Conservation (phyloP, 2,113 vertebrate species). For the Ciconia boyciana region DNA sequence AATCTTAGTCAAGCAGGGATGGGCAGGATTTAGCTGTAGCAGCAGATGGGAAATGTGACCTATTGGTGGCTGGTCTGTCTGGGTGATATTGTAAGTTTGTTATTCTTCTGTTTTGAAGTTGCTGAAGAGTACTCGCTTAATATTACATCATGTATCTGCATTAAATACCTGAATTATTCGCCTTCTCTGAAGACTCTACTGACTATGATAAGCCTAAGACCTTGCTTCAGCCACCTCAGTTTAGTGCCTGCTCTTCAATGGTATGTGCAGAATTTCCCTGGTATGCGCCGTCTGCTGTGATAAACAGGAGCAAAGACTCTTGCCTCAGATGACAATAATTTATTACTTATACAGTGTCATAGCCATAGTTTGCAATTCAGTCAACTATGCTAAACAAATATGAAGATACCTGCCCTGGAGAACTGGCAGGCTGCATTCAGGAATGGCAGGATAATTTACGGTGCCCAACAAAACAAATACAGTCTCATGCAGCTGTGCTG, state of each 20-base stretch:
- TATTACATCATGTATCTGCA: too few species aligned
- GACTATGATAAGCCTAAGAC: neutral
- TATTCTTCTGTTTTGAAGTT: too few species aligned
- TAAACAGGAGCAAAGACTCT: neutral
- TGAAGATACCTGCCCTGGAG: neutral
- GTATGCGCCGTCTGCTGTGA: neutral
- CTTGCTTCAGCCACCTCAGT: neutral
- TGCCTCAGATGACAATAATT: neutral
- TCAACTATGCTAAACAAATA: neutral
- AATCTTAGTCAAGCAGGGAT: neutral
- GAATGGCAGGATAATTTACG: neutral
- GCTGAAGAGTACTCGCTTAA: neutral
- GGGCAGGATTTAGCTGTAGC: neutral
- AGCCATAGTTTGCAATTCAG: neutral
- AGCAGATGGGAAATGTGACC: neutral
- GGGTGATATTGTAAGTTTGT: neutral
- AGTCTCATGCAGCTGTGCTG: neutral
- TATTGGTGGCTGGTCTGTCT: neutral
- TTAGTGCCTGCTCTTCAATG: neutral
- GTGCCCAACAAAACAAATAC: neutral
- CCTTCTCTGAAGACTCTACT: neutral
- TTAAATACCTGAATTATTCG: neutral
- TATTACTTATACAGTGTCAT: neutral
- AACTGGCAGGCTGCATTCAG: neutral
- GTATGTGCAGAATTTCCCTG: neutral